Conservation (phyloP, 2,797 vertebrate species). For the Setipinna tenuifilis region DNA sequence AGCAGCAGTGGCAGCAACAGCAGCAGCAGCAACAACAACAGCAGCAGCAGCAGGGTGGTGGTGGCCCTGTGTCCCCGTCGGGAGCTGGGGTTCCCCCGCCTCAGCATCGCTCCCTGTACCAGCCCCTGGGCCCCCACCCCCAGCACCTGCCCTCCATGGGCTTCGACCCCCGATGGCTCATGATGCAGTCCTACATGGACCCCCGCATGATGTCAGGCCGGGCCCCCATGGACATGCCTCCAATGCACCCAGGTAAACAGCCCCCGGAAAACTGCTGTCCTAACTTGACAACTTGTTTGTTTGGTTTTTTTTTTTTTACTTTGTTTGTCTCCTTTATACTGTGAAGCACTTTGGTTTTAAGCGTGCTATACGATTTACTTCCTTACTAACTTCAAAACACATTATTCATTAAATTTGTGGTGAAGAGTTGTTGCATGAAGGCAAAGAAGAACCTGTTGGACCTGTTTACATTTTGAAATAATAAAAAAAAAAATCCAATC, state of each 20-base stretch:
- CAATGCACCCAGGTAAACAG: slow-evolving; percentile 87
- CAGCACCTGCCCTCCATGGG: slow-evolving; percentile 94
- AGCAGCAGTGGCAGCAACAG: slow-evolving; percentile 84
- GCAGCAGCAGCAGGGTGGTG: slow-evolving; percentile 71
- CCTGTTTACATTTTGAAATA: no score
- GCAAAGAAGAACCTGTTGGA: no score
- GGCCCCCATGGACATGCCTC: slow-evolving; percentile 89
- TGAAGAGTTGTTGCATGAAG: no score
- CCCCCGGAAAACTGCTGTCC: no score
- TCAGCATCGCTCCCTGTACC: slow-evolving; percentile 93
- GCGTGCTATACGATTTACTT: no score
- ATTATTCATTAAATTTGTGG: no score
- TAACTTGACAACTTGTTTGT: background rate
- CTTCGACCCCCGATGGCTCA: slow-evolving; percentile 97
- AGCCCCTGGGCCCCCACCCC: slow-evolving; percentile 89
- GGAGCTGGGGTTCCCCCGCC: slow-evolving; percentile 77
- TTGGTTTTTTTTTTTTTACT: background rate
- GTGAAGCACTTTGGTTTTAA: no score
- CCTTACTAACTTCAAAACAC: no score
- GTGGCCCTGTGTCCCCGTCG: slow-evolving; percentile 86
- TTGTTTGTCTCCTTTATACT: no score
- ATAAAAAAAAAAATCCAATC: no score
- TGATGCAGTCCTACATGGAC: slow-evolving; percentile 99
- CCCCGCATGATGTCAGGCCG: slow-evolving; percentile 96
- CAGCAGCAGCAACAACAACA: slow-evolving; percentile 72